phyloP scores from a whole-genome alignment of 2,888 invertebrate species.

The Tubiluchus corallicola region DNA sequence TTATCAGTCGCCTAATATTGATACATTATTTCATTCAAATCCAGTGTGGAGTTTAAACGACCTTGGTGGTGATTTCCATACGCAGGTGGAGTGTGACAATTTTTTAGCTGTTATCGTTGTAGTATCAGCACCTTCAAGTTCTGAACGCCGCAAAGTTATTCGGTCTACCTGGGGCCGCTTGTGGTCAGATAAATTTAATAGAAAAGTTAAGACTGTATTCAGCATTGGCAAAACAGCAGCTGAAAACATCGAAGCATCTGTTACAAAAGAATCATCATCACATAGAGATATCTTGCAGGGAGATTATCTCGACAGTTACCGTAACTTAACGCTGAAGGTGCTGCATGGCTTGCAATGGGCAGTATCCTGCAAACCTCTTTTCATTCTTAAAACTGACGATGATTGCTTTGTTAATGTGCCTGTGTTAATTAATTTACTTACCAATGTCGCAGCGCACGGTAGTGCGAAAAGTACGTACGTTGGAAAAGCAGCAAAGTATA shows the following conservation, averaged over 20 bases:
- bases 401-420: conserved; percentile 24
- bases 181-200: too few relatives aligned
- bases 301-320: conserved; percentile 23
- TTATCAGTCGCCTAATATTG: too few relatives aligned
- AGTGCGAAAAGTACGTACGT: conserved; percentile 17
- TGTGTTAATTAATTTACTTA: conserved; percentile 17
- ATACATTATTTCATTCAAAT: too few relatives aligned
- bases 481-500: conserved; percentile 19
- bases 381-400: conserved; percentile 25
- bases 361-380: conserved; percentile 16
- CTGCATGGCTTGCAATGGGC: conserved; percentile 23
- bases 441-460: too few relatives aligned
- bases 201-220: conserved; percentile 1
- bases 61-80: too few relatives aligned
- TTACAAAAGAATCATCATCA: conserved; percentile 15
- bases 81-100: too few relatives aligned
- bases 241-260: conserved; percentile 8
- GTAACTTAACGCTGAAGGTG: conserved; percentile 24
- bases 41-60: too few relatives aligned
- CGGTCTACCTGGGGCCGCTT: not conserved
- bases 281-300: conserved; percentile 21
- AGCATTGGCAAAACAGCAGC: conserved; percentile 8
- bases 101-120: not conserved
- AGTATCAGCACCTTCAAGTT: not conserved
- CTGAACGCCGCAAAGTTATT: not conserved